Evolutionary conservation across 2,888 invertebrate genomes (phyloP), one percentile per base, ranked within the genome.

Genomic region (Rhaphigaster nebulosa): DNA sequence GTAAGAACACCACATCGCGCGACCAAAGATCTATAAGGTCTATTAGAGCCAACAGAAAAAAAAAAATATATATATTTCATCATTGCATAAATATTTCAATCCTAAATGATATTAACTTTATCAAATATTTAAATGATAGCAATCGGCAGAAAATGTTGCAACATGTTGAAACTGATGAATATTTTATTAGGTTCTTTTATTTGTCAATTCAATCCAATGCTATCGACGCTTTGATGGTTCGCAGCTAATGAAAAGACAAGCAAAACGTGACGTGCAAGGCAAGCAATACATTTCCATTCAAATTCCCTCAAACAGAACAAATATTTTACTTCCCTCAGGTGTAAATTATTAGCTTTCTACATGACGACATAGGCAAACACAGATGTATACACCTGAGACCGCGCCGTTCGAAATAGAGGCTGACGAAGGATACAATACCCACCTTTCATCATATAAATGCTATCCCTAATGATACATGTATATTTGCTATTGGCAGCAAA

Each of bases 281-380:
- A 23, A 26, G 10, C n/a, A 12, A 65, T 65, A 65, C 60, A 29
- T 65, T 65, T 29, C 29, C 60, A 65, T 65, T 65, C n/a, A 65
- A 65, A 29, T 10, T 29, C 2, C 29, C 60, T 65, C n/a, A 29
- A 29, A 4, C 12, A 65, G 60, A 29, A 29, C 60, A 65, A 65
- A 65, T 65, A 65, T n/a, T 65, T 65, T 65, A 65, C 60, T 65
- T 65, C 13, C 60, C 29, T 65, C 60, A 65, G 29, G 60, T 65
- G 60, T 29, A 15, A 65, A 65, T 65, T 65, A 65, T 65, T n/a
- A 29, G 60, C 10, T 15, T 3, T 15, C 29, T 13, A 29, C 26
- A 12, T 65, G 60, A 65, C 60, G 60, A 65, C n/a, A 65, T 65
- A 1, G n/a, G 60, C 60, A 65, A 65, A 65, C 60, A 65, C 60